Evolutionary conservation across 1,140 invertebrate genomes (phyloP), one percentile per base, ranked within the genome.

Genomic region (Solen grandis): DNA sequence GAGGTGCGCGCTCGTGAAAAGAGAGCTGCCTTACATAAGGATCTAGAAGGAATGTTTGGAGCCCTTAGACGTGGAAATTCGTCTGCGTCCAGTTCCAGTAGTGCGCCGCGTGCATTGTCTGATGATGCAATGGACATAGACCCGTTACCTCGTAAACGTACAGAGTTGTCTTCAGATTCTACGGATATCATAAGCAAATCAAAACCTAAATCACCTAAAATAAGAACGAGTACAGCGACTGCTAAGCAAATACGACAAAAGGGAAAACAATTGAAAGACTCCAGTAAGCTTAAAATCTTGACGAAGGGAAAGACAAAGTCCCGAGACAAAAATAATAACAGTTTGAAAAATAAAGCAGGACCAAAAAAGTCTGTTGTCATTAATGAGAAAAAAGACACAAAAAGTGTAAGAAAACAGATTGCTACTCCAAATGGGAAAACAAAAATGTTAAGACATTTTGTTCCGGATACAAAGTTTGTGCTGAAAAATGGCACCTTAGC

Each of bases 1-100:
- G 84, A 86, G 52, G 84, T 86, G 16, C 62, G 84, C 25, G 70
- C 79, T 0, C 69, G 84, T 73, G 65, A 84, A 13, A 70, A 70
- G 14, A 46, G 62, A 29, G 77, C 46, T 8, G 82, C 69, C 27
- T 52, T 86, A 19, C 73, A 86, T 50, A 83, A 83, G 66, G 84
- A 86, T 38, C 38, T 86, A 2, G 79, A 86, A n/a, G 72, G 74
- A 0, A 22, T 86, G 27, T 86, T 86, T 63, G 82, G 82, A 5
- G 80, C 70, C 10, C 62, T 86, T 1, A 50, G 65, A 38, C 41
- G 79, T 19, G 70, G 59, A 5, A 78, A 84, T 59, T 77, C 75
- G 19, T 5, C 60, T 3, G 62, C 75, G 29, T 77, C 75, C 5
- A 62, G 41, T 31, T 33, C 35, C n/a, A 63, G 55, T 25, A 66